phyloP scores from a whole-genome alignment of 2,888 invertebrate genomes.

The Gastrophysa polygoni region DNA sequence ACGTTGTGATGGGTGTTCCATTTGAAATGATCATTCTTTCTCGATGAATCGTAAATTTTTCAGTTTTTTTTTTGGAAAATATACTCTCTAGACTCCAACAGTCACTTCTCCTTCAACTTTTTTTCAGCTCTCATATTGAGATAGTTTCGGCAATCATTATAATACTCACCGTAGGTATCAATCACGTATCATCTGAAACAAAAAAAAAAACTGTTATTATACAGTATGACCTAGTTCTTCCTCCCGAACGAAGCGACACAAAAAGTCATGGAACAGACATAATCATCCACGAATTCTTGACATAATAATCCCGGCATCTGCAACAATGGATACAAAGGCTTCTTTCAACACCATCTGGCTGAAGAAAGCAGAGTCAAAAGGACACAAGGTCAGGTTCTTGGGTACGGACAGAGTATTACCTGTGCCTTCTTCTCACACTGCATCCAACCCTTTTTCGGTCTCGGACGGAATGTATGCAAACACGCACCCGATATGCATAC shows the following conservation, averaged over 20 bases:
- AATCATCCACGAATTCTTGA: not conserved
- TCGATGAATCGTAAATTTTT: too few relatives aligned
- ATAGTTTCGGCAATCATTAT: too few relatives aligned
- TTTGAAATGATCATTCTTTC: too few relatives aligned
- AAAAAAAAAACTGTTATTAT: not conserved
- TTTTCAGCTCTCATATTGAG: too few relatives aligned
- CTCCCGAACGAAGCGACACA: not conserved
- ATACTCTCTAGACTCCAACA: too few relatives aligned
- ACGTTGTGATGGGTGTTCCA: too few relatives aligned
- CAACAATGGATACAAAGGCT: slow-evolving; percentile 22
- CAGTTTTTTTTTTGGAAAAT: too few relatives aligned
- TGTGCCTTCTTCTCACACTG: slow-evolving; percentile 27
- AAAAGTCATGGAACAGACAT: not conserved
- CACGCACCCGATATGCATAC: slow-evolving; percentile 41
- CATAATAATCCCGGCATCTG: slow-evolving; percentile 11
- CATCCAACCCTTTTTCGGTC: slow-evolving; percentile 20
- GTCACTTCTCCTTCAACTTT: too few relatives aligned
- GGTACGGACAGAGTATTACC: slow-evolving; percentile 18
- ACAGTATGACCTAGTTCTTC: not conserved
- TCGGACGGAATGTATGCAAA: slow-evolving; percentile 26
- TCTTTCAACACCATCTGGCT: slow-evolving; percentile 25
- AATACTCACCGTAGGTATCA: too few relatives aligned
- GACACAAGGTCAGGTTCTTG: slow-evolving; percentile 22
- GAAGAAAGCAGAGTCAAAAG: slow-evolving; percentile 26
- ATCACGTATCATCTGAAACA: not conserved